Evolutionary conservation across 2,888 invertebrate genomes (phyloP), one percentile per base, ranked within the genome.

Genomic region (Drosophila dives): DNA sequence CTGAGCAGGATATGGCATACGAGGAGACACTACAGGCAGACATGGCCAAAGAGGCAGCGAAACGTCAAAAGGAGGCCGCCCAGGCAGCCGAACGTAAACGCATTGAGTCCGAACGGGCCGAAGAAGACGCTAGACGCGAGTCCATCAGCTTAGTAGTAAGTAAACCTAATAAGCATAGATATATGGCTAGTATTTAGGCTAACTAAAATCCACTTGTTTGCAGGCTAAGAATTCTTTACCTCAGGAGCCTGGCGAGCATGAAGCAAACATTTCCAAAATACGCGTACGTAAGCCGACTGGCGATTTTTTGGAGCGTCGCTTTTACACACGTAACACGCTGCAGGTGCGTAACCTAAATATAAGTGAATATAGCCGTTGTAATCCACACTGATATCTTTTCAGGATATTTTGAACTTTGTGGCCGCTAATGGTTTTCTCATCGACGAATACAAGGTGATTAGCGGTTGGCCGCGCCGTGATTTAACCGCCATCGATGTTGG

Each of bases 381-480:
- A 40, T 40, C 2, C n/a, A 12, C 20, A 32, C 40, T 12, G 3
- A 10, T 56, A 1, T 49, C 4, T 12, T 59, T 65, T 7, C 32
- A 93, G 95, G 95, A 95, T 80, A 94, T 99, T 90, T 94, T 98
- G 82, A 97, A 98, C 94, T 99, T 95, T 94, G 95, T 98, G 79
- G 96, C 97, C 66, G 97, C 98, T 53, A 95, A 97, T 94, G 98
- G 98, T 69, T 99, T 96, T 93, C 96, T 97, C 76, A 95, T 95
- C 83, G 96, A 96, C 86, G 97, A 97, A 91, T 98, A 96, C 93
- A 99, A 98, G 95, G 96, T 98, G 72, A 96, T 99, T 89, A 96
- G 97, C 87, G 97, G 98, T 93, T 99, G 97, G 97, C 99, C 99
- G 92, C 95, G 98, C 92, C 96, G 97, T 95, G 99, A 99, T 95